A percentile compares a stretch with the other conserved stretches of the same genome.
Evolutionary conservation across 2,113 vertebrate genomes (phyloP).

Genomic region (Python bivittatus): DNA sequence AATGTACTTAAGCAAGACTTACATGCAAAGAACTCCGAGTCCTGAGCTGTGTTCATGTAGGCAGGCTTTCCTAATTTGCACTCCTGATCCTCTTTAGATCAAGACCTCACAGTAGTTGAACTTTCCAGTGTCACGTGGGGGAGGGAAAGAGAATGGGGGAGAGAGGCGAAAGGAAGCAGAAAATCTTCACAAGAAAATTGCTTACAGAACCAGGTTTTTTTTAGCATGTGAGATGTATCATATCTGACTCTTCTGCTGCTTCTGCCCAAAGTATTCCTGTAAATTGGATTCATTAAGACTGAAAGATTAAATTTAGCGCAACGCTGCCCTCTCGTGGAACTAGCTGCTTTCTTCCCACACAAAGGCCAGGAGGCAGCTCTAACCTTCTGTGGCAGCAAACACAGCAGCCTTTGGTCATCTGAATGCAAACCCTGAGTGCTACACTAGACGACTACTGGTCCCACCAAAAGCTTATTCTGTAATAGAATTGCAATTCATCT

Average conservation of each 20-base stretch:
- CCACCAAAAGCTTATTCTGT: neutral
- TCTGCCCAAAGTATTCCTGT: neutral
- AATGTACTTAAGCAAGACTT: neutral
- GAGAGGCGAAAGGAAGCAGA: neutral
- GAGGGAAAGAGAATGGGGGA: neutral
- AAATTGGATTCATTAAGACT: fast-evolving
- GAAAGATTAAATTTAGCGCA: neutral
- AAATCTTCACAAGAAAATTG: neutral
- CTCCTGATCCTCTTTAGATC: neutral
- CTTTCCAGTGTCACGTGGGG: neutral
- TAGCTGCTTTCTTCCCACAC: neutral
- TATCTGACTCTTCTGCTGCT: neutral
- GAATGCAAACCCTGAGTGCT: neutral
- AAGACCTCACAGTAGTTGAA: neutral
- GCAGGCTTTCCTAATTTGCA: neutral
- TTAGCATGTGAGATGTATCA: neutral
- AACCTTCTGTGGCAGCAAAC: neutral
- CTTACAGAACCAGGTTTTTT: neutral
- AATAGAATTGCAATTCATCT: too few species aligned
- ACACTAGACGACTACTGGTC: neutral
- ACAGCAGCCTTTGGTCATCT: neutral
- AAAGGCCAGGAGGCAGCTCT: neutral
- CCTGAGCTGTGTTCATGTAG: neutral
- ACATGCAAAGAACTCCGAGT: neutral
- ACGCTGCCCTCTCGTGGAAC: conserved; percentile 13